Evolutionary conservation across 2,888 invertebrate species (phyloP), one percentile per base, ranked within the genome.

Genomic region (Mythimna albipuncta): DNA sequence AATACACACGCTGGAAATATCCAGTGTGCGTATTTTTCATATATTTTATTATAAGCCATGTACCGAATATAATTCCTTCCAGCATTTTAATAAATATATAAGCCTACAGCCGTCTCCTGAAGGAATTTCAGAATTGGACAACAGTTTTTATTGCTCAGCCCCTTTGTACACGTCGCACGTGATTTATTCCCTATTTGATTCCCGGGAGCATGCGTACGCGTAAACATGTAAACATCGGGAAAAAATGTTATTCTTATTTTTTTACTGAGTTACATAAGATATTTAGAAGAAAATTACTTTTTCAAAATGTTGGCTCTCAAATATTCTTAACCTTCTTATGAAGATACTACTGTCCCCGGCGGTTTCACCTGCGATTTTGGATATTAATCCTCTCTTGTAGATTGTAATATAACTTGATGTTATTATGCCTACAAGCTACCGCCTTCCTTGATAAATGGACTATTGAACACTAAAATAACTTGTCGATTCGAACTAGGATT

Each of bases 141-240:
- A 73, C 70, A 72, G 75, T 76, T 76, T 83, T 83, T 83, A 84
- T 83, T 81, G 71, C 76, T 65, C 52, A 73, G 75, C 69, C 79
- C 71, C 84, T 81, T 77, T 79, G 76, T 76, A 83, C 70, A 83
- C 62, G 75, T 83, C 63, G 55, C 78, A 73, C 82, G 83, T 83
- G 84, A 83, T 84, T 83, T 83, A 83, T 83, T 74, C 70, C 71
- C 59, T 69, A 75, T 84, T 83, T 82, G 81, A 83, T 83, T 81
- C 83, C 72, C 83, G 55, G 64, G 81, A 80, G 77, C 81, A 83
- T 61, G 83, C 81, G 81, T 75, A 69, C 72, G 70, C 72, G 81
- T 83, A 83, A 81, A 82, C 84, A 83, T 76, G 84, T 79, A 79
- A 79, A 76, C 76, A 81, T 79, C 69, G 50, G 41, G 59, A 68